A percentile compares a stretch with the other conserved stretches of the same genome.
phyloP scores from a whole-genome alignment of 2,888 invertebrate genomes.

The Melikaiella ostensackeni region DNA sequence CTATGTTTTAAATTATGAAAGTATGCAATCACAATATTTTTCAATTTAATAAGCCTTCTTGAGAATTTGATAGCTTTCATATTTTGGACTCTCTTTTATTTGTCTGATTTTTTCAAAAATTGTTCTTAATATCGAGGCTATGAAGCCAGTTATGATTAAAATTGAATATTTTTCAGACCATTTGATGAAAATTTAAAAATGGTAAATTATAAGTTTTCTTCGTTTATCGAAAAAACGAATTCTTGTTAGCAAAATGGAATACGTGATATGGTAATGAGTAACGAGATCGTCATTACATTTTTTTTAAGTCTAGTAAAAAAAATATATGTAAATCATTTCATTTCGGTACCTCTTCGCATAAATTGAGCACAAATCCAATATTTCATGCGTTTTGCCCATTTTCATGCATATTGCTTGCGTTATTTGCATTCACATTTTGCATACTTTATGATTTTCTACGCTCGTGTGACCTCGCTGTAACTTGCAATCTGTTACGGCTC shows the following conservation, averaged over 20 bases:
- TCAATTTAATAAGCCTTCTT: no score
- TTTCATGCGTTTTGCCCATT: constrained; percentile 70
- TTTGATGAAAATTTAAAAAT: neutral
- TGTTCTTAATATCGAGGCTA: no score
- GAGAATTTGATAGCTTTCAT: no score
- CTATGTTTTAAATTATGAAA: no score
- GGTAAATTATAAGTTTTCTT: neutral
- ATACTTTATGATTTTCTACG: constrained; percentile 73
- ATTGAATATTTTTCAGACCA: neutral
- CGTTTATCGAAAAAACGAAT: neutral
- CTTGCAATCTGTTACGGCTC: constrained; percentile 53
- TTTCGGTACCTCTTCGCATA: constrained; percentile 52
- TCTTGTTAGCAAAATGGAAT: neutral
- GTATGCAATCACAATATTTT: no score
- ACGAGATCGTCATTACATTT: neutral
- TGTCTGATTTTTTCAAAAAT: no score
- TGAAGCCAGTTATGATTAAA: neutral
- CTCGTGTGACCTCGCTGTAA: constrained; percentile 59
- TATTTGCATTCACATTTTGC: constrained; percentile 74
- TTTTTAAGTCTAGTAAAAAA: constrained; percentile 1
- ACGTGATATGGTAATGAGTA: neutral
- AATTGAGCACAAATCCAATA: constrained; percentile 62
- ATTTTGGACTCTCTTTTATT: no score
- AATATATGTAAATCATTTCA: constrained; percentile 37
- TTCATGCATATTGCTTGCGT: constrained; percentile 69